Conservation (phyloP, 2,113 vertebrate genomes). For the Dasyurus viverrinus region DNA sequence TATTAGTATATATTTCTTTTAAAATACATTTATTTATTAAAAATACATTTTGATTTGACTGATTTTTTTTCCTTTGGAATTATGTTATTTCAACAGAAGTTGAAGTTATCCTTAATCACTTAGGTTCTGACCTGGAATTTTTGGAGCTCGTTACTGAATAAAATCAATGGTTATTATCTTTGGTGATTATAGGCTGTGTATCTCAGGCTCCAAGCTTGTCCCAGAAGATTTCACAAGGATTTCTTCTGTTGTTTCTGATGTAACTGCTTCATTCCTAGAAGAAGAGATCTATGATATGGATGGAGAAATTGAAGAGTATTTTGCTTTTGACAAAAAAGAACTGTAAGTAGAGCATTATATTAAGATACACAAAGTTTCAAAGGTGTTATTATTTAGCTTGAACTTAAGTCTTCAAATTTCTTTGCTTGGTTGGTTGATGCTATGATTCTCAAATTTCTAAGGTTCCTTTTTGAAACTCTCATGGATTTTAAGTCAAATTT, state of each 20-base stretch:
- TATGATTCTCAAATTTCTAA: not conserved
- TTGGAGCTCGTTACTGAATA: not conserved
- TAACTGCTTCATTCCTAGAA: conserved; percentile 73
- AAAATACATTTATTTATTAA: not conserved
- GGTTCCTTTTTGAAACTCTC: not conserved
- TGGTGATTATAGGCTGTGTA: conserved; percentile 81
- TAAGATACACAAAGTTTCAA: not conserved
- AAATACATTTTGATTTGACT: not conserved
- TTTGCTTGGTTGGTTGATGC: not conserved
- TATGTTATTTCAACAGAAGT: not conserved
- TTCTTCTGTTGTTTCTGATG: conserved; percentile 30
- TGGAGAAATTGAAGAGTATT: conserved; percentile 90
- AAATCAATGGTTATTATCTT: conserved; percentile 35
- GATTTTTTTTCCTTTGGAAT: not conserved
- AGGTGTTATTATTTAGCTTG: not conserved
- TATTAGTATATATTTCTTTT: not conserved
- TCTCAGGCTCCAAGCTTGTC: conserved; percentile 86
- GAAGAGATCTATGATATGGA: conserved; percentile 89
- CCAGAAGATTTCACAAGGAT: conserved; percentile 44
- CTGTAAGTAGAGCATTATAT: conserved; percentile 81
- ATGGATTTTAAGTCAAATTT: not conserved
- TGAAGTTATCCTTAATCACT: not conserved
- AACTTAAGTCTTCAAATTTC: not conserved
- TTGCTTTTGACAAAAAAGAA: conserved; percentile 89
- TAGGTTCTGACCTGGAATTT: not conserved